A percentile compares a stretch with the other conserved stretches of the same genome.
These are phyloP conservation scores for Stichopus chloronotus DNA, from an alignment of 35 echinoderm and acorn worm genomes.

Conservation along the genomic window DNA sequence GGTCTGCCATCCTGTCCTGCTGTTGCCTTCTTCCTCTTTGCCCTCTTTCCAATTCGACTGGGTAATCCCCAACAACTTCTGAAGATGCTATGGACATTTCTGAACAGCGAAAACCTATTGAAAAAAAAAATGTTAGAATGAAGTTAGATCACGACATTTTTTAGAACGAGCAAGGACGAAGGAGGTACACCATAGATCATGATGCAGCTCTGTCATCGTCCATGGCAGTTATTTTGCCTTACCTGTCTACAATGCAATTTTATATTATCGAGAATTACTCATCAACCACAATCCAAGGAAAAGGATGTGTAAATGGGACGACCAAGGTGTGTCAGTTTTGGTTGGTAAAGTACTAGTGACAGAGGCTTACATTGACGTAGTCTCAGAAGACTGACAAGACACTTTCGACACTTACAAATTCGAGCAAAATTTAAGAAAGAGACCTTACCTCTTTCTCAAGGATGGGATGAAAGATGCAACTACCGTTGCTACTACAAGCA, in stretches of 20 bases:
- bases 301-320: too few relatives aligned
- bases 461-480: conserved; percentile 28
- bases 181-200: too few relatives aligned
- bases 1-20: not conserved
- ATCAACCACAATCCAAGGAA: too few relatives aligned
- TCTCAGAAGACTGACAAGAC: too few relatives aligned
- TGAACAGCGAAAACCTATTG: not conserved
- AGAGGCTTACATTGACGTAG: too few relatives aligned
- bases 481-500: not conserved
- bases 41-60: conserved; percentile 1
- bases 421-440: not conserved
- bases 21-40: not conserved
- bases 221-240: too few relatives aligned
- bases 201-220: too few relatives aligned
- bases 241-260: too few relatives aligned
- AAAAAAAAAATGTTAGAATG: not conserved
- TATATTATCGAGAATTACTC: too few relatives aligned
- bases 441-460: conserved; percentile 43
- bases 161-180: not conserved
- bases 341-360: too few relatives aligned
- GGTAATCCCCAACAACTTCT: not conserved
- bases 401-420: too few relatives aligned
- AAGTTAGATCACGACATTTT: not conserved
- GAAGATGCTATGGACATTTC: conserved; percentile 10
- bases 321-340: too few relatives aligned